phyloP scores from a whole-genome alignment of 2,113 vertebrate species.

The Machaerirhynchus nigripectus region DNA sequence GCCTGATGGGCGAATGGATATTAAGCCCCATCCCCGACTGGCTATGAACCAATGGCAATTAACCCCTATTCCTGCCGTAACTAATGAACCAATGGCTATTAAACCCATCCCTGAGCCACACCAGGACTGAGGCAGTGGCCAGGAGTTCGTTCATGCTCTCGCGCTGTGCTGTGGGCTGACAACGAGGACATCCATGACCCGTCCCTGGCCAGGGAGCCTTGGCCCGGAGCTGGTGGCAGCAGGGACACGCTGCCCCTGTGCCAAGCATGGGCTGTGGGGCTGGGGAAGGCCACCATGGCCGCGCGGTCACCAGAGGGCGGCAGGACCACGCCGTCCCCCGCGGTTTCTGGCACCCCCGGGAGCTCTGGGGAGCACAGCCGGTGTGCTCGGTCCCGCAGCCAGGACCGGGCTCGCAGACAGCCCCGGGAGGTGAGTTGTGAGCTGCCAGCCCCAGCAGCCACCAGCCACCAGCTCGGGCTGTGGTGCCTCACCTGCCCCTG shows the following conservation, averaged over 20 bases:
- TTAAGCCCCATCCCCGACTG: neutral
- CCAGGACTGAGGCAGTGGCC: rapidly evolving
- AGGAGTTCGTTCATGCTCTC: rapidly evolving
- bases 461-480: neutral
- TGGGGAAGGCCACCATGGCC: neutral
- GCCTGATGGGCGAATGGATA: too few relatives aligned
- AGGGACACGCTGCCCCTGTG: neutral
- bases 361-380: rapidly evolving
- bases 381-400: rapidly evolving
- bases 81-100: neutral
- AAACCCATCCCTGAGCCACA: rapidly evolving
- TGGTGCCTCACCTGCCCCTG: neutral
- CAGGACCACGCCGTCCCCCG: neutral
- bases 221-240: neutral
- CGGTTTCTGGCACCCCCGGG: rapidly evolving
- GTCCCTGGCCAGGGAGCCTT: neutral
- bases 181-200: neutral
- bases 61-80: neutral
- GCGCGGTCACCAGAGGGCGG: neutral
- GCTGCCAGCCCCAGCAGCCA: neutral
- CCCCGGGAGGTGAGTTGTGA: neutral
- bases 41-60: neutral
- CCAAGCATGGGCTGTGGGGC: neutral
- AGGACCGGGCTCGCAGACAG: neutral
- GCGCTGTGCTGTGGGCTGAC: neutral